Base-by-base conservation (phyloP, 2,888 invertebrate species). In the Harpagoxenus sublaevis region DNA sequence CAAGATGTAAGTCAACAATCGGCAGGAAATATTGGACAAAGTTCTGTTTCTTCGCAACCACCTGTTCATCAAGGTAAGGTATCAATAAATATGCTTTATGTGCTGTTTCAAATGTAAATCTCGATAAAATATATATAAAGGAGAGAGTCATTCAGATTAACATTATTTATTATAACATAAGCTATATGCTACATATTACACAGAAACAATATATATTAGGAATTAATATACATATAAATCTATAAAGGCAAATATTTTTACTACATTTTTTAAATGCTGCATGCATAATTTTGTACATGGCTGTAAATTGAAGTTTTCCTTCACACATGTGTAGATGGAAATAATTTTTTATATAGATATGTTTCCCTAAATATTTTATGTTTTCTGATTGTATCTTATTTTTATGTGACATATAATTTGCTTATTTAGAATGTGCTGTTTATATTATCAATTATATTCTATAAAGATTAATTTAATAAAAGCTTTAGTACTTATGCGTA, bases 1-100 rank as follows among this genome's bases (percentile, higher is more conserved):
- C 94, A 94, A 85, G 93, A 94, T 83, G 92, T 94, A 18, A 93
- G 91, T 88, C 94, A 94, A 84, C 94, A 94, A 78, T 91, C 94
- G 8, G 92, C 91, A 15, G 92, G 91, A 63, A 94, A 93, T 65
- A 91, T 93, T 57, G 91, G 89, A 6, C 94, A 94, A 85, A 92
- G 92, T 91, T 91, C 94, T 57, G 90, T 92, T 53, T 87, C 94
- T 74, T 92, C 94, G 6, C 94, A 94, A 87, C 91, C 94, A 81
- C 92, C 94, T 68, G 84, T 93, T 4, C 94, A 94, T 89, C 94
- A 94, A 92, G 94, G 94, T 94, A 91, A 93, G 94, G 87, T 84
- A 81, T 68, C 5, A 10, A 18, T 31, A 48, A 23, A 66, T 81
- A 39, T 83, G 39, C 5, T 51, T 57, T 48, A 35, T 35, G 39